Evolutionary conservation across 2,888 invertebrate genomes (phyloP).

Genomic region (Steinernema scapterisci): DNA sequence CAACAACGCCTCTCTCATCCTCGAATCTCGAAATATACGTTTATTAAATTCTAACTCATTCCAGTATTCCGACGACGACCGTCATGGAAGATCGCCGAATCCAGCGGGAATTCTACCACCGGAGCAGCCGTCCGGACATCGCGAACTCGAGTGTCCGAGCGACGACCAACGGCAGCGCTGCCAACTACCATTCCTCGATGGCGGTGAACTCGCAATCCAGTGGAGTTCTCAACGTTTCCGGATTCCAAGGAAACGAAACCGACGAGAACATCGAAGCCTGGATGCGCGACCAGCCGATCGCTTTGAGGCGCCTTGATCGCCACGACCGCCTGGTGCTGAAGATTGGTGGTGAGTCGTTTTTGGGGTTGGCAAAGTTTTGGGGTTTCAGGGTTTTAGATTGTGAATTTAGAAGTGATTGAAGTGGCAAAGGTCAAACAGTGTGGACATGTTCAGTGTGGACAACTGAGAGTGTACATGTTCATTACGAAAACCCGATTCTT

Average conservation of each 20-base stretch:
- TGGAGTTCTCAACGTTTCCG: conserved; percentile 10
- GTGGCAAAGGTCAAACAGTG: conserved; percentile 32
- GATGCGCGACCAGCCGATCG: conserved; percentile 47
- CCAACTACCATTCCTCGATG: neutral
- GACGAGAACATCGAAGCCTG: conserved; percentile 48
- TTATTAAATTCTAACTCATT: neutral
- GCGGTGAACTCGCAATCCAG: neutral
- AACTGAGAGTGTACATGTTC: too few species aligned
- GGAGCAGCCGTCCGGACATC: conserved; percentile 3
- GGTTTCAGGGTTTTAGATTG: conserved; percentile 27
- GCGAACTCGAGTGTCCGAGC: conserved; percentile 22
- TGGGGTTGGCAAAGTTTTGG: conserved; percentile 40
- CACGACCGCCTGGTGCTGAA: conserved; percentile 42
- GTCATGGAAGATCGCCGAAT: conserved; percentile 23
- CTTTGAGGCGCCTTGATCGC: conserved; percentile 44
- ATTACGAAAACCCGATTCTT: too few species aligned
- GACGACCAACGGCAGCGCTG: conserved; percentile 19
- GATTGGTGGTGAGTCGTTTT: conserved; percentile 36
- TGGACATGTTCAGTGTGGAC: too few species aligned
- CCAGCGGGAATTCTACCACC: conserved; percentile 12
- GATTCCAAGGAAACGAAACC: conserved; percentile 25
- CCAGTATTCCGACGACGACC: conserved; percentile 11
- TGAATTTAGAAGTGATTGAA: neutral
- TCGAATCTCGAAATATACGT: neutral
- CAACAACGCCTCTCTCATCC: neutral